Conservation (phyloP, 2,888 invertebrate genomes). For the Dryadula phaetusa region DNA sequence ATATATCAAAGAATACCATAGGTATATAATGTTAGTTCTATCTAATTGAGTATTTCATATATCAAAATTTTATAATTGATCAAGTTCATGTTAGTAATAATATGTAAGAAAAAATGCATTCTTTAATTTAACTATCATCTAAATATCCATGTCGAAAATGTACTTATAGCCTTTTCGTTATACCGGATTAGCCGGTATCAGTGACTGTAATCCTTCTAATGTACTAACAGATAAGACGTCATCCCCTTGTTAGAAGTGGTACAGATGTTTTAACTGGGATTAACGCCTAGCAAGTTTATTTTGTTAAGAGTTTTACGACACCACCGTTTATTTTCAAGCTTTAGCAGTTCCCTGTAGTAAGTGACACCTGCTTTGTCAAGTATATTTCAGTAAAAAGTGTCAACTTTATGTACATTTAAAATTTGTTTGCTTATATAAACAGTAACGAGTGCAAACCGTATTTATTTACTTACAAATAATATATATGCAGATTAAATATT, state of each 20-base stretch:
- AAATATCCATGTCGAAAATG: not conserved
- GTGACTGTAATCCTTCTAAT: slow-evolving; percentile 31
- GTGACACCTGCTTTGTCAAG: slow-evolving; percentile 69
- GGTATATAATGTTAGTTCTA: no score
- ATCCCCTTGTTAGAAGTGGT: slow-evolving; percentile 58
- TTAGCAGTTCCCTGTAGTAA: slow-evolving; percentile 61
- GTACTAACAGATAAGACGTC: slow-evolving; percentile 55
- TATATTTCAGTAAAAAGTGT: not conserved
- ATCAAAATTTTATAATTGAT: no score
- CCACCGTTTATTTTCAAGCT: slow-evolving; percentile 70
- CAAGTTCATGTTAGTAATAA: no score
- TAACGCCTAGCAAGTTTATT: slow-evolving; percentile 77
- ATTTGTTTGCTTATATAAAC: not conserved
- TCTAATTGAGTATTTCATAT: no score
- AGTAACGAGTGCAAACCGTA: not conserved
- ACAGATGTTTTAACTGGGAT: slow-evolving; percentile 74
- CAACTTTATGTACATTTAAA: not conserved
- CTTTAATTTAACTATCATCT: not conserved
- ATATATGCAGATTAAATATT: not conserved
- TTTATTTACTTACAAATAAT: not conserved
- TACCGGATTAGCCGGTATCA: slow-evolving; percentile 7
- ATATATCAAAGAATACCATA: no score
- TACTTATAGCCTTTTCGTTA: slow-evolving; percentile 8
- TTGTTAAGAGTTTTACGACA: slow-evolving; percentile 77
- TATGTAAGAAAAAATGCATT: not conserved